phyloP scores from a whole-genome alignment of 2,888 invertebrate genomes.

The Girardia tigrina region DNA sequence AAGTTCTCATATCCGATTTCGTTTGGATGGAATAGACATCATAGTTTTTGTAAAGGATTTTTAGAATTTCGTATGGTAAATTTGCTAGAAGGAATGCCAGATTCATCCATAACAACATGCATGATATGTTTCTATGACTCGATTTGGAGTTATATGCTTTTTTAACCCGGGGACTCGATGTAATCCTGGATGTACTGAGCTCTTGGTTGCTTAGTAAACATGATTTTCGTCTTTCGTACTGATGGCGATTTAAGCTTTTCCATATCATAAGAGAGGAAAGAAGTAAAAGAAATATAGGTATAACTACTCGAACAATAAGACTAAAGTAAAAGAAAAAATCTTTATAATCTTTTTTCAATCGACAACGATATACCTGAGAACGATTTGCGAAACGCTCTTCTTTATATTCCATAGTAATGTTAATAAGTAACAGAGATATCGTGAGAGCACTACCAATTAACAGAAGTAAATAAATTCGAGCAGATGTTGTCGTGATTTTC shows the following conservation, averaged over 20 bases:
- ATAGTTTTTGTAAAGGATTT: slow-evolving; percentile 33
- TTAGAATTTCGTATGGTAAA: slow-evolving; percentile 31
- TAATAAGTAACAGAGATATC: slow-evolving; percentile 29
- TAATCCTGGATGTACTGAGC: not conserved
- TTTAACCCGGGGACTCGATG: not conserved
- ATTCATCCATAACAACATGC: slow-evolving; percentile 32
- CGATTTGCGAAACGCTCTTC: slow-evolving; percentile 1
- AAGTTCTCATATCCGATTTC: slow-evolving; percentile 5
- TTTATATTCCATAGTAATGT: slow-evolving; percentile 28
- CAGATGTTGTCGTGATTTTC: slow-evolving; percentile 27
- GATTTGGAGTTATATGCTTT: not conserved
- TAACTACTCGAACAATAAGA: slow-evolving; percentile 28
- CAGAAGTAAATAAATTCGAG: slow-evolving; percentile 12
- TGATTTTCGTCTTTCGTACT: slow-evolving; percentile 27
- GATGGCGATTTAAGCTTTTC: slow-evolving; percentile 30
- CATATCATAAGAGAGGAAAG: slow-evolving; percentile 32
- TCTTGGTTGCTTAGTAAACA: not conserved
- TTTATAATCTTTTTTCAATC: not conserved
- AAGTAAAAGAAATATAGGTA: slow-evolving; percentile 28
- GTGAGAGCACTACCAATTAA: slow-evolving; percentile 26
- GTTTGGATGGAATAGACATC: slow-evolving; percentile 20
- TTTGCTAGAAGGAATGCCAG: slow-evolving; percentile 31
- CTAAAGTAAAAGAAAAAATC: slow-evolving; percentile 26
- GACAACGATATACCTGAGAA: slow-evolving; percentile 25
- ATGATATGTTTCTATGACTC: slow-evolving; percentile 30